Evolutionary conservation across 2,797 vertebrate genomes (phyloP).

Genomic region (Mus caroli): DNA sequence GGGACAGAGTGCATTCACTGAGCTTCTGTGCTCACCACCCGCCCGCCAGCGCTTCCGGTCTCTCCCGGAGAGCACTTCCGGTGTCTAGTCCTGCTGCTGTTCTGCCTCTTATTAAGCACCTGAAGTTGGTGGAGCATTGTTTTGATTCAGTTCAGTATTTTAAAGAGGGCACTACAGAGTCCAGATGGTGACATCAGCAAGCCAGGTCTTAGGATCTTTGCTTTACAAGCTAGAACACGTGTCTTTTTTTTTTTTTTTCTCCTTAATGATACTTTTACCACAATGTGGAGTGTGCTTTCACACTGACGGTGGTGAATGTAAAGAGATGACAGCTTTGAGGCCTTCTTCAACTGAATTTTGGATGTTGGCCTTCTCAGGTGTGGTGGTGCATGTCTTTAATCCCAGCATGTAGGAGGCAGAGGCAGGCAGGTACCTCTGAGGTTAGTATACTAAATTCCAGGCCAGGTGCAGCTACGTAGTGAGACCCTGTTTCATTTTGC

Average conservation of each 20-base stretch:
- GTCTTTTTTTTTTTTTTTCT: background rate
- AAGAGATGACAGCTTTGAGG: background rate
- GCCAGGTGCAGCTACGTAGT: background rate
- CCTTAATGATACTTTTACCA: background rate
- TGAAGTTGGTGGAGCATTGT: background rate
- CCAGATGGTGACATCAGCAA: slow-evolving; percentile 1
- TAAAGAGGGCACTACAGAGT: background rate
- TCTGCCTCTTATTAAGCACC: background rate
- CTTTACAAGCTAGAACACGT: background rate
- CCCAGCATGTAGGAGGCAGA: background rate
- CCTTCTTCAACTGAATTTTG: background rate
- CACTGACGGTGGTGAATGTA: background rate
- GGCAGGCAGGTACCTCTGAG: background rate
- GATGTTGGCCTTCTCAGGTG: background rate
- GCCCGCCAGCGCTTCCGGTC: background rate
- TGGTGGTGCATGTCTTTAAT: background rate
- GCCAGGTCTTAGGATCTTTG: background rate
- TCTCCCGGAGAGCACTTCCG: too few species aligned
- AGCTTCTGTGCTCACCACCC: background rate
- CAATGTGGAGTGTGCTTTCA: background rate
- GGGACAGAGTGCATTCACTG: background rate
- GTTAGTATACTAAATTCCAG: background rate
- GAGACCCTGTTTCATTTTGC: background rate
- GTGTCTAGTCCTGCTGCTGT: background rate
- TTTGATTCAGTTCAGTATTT: background rate